Base-by-base conservation (phyloP, 2,888 invertebrate species). In the Volucella inflata region DNA sequence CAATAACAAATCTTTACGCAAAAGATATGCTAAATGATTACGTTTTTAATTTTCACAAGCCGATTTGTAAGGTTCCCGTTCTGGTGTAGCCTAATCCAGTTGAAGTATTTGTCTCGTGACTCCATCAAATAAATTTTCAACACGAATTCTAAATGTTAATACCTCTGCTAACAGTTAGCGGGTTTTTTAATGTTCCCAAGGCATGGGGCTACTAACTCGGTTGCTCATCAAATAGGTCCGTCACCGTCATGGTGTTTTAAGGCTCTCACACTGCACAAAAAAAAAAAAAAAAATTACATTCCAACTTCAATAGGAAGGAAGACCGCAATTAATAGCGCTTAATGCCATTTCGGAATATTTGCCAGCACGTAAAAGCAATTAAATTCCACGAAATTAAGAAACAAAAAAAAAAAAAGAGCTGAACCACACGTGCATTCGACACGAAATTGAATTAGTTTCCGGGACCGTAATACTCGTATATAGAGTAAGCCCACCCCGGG, bases 401-500 rank as follows among this genome's bases (percentile, higher is more conserved):
- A n/a, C n/a, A n/a, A n/a, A n/a, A 55, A 38, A 53, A 46, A 70
- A 77, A 77, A 62, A 62, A 51, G 6, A 36, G n/a, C 48, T 30
- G 16, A 14, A 59, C 46, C 70, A 42, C 48, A 42, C 70, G 48
- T 40, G 42, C 68, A 60, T 46, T 16, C 51, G 59, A 48, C 78
- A 78, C 57, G 62, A 71, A 71, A 78, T 71, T 78, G 57, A 78
- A 78, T 78, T 78, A 78, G 64, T 64, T 42, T 48, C 57, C 40
- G 30, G 6, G 30, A 30, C 30, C 6, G 6, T 30, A 30, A 30
- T 36, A 16, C 48, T 59, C 11, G 42, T 21, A 40, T 60, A 55
- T 53, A 6, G 0, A 30, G 30, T 30, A 30, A 6, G 6, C 30
- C 46, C 62, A 50, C 44, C 16, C 21, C 6, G 16, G 14, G 70